These are phyloP conservation scores for Paramormyrops hopkinsi DNA, from an alignment of 2,797 vertebrate species.

Conservation along the genomic window DNA sequence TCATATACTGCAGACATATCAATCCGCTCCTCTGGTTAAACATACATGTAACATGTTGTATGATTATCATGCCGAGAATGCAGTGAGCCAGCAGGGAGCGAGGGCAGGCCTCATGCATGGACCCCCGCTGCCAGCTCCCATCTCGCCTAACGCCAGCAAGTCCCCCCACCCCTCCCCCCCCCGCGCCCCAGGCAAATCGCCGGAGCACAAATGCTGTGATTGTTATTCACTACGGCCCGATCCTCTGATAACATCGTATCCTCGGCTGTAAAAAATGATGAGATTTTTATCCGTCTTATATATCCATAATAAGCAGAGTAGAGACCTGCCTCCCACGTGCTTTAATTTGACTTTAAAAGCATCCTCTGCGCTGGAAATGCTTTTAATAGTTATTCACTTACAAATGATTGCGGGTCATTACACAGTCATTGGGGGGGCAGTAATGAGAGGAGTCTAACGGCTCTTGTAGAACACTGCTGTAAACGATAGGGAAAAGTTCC, in stretches of 20 bases:
- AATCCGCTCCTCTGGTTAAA: neutral
- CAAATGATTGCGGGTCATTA: constrained; percentile 95
- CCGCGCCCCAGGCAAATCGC: constrained; percentile 13
- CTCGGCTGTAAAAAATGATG: constrained; percentile 28
- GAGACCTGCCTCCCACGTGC: constrained; percentile 72
- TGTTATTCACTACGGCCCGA: constrained; percentile 22
- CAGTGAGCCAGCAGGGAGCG: neutral
- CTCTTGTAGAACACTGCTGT: constrained; percentile 82
- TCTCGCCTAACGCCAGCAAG: neutral
- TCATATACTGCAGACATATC: neutral
- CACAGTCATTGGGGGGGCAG: constrained; percentile 90
- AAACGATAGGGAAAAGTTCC: constrained; percentile 85
- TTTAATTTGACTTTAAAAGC: constrained; percentile 83
- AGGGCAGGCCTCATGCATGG: neutral
- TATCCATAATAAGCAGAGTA: constrained; percentile 73
- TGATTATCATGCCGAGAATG: neutral
- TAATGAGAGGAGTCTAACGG: constrained; percentile 92
- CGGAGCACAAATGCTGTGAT: constrained; percentile 30
- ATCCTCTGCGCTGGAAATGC: constrained; percentile 78
- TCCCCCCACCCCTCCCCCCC: neutral
- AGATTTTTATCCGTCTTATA: constrained; percentile 54
- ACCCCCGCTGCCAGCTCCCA: neutral
- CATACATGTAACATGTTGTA: neutral
- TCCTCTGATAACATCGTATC: constrained; percentile 34
- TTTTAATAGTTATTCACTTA: constrained; percentile 96